Base-by-base conservation (phyloP, 2,113 vertebrate species). In the Lycaon pictus region DNA sequence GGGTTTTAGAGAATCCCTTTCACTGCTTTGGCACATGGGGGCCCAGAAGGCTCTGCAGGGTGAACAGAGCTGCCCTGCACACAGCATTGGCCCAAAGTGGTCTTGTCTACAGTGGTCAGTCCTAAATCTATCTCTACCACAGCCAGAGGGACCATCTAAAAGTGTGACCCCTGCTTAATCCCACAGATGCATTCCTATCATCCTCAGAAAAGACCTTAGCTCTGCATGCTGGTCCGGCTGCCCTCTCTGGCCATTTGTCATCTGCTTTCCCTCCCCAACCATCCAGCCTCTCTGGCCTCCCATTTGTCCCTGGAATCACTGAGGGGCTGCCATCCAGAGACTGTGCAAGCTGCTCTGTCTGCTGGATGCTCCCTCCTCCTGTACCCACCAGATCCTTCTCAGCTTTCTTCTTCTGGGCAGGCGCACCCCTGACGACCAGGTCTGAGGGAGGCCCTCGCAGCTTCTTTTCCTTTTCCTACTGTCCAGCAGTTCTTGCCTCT, bases 61-160 rank as follows among this genome's bases (percentile, higher is more conserved):
- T 6, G 27, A 25, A 11, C 51, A 25, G 20, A 32, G 74, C 23
- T 58, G 8, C 13, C 35, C 3, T 0, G 48, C 13, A 15, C 20
- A 0, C 10, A 5, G 23, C 35, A 4, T 37, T 35, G 55, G 63
- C 12, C 60, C 7, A 3, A 7, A 51, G 16, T 16, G 1, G n/a
- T 48, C 22, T 48, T 25, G 16, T 48, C 23, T 51, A 35, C 8
- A 19, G 22, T 60, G 51, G 25, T 80, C 11, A 4, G 56, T 17
- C 71, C 77, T 25, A 17, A 55, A 37, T 53, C 51, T 58, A 60
- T 51, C 7, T 55, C 35, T 62, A 55, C 37, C 0, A 0, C n/a
- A 81, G 81, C n/a, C 56, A 5, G 16, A 8, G 15, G 51, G 12
- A 37, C 37, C 48, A 62, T 63, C 84, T 62, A 55, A 76, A 87